Base-by-base conservation (phyloP, 1,140 invertebrate genomes). In the Drosophila repletoides region DNA sequence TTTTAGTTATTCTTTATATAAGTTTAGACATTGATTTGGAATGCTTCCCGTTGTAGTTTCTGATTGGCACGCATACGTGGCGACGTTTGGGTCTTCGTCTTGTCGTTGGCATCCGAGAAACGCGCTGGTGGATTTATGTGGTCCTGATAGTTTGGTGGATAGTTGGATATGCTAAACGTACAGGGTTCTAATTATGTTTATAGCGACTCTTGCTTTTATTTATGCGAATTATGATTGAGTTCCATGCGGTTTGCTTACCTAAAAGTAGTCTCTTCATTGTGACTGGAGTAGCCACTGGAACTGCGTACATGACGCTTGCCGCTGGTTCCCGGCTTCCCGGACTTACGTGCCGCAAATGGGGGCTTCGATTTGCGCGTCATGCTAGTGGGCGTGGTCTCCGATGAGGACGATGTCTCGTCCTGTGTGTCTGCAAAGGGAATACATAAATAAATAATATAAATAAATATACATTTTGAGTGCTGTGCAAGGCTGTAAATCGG, bases 181-280 rank as follows among this genome's bases (percentile, higher is more conserved):
- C 63, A 74, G 68, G 61, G 73, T 87, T 83, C 68, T 67, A 70
- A 72, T 73, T 79, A 75, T 72, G 70, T 79, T 69, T 76, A 71
- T 86, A 75, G 63, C 65, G 66, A 60, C 53, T 31, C 45, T 26
- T 28, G 51, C 10, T 34, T 5, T 9, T 31, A 21, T 17, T 26
- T 24, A 9, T 7, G 28, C 43, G 9, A 19, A 43, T 36, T 31
- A 4, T 15, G 6, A 10, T 19, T n/a, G 9, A 10, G 10, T 41
- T 48, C 34, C 52, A 61, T 34, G 12, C 29, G 3, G 6, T 6
- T n/a, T 24, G 40, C 80, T 90, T 90, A 94, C 94, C 93, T 94
- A 92, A 95, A 95, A n/a, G 94, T 95, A 36, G 94, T 95, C 90
- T 95, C 95, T 89, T 95, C 94, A 76, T 94, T 95, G 90, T 95